phyloP scores from a whole-genome alignment of 2,113 vertebrate genomes.

The Dryoscopus gambensis region DNA sequence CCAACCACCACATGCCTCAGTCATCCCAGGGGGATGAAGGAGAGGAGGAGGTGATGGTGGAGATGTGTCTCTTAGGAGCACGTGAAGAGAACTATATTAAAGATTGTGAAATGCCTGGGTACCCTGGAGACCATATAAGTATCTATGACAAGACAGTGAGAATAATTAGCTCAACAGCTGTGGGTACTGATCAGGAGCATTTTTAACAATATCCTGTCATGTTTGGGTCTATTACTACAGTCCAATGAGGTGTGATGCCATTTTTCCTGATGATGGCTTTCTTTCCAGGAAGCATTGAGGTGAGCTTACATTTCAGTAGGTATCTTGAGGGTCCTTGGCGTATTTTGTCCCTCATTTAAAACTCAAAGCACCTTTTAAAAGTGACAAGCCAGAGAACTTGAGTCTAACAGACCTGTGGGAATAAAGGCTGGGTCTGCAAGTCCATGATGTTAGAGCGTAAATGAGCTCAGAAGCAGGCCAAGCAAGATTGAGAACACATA shows the following conservation, averaged over 20 bases:
- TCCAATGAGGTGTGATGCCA: conserved; percentile 9
- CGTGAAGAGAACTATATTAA: not conserved
- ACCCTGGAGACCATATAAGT: not conserved
- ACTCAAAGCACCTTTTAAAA: conserved; percentile 3
- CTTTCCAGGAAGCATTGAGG: not conserved
- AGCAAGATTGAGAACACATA: not conserved
- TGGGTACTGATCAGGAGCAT: not conserved
- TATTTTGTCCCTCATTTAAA: conserved; percentile 14
- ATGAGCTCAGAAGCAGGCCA: not conserved
- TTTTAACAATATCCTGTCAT: conserved; percentile 16
- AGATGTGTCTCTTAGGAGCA: not conserved
- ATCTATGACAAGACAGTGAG: not conserved
- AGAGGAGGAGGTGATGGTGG: not conserved
- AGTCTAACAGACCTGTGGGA: not conserved
- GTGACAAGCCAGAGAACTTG: not conserved
- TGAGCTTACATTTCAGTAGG: not conserved
- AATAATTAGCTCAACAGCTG: conserved; percentile 40
- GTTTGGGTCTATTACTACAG: conserved; percentile 32
- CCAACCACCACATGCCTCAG: not conserved
- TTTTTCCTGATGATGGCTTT: conserved; percentile 14
- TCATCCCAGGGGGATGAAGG: not conserved
- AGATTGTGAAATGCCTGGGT: not conserved
- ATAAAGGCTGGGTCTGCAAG: not conserved
- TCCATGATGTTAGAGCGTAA: not conserved
- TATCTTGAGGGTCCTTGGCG: not conserved